Percentiles rank a stretch among this genome's conserved stretches.
Conservation (phyloP, 2,113 vertebrate genomes). For the Lamprologus tigripictilis region DNA sequence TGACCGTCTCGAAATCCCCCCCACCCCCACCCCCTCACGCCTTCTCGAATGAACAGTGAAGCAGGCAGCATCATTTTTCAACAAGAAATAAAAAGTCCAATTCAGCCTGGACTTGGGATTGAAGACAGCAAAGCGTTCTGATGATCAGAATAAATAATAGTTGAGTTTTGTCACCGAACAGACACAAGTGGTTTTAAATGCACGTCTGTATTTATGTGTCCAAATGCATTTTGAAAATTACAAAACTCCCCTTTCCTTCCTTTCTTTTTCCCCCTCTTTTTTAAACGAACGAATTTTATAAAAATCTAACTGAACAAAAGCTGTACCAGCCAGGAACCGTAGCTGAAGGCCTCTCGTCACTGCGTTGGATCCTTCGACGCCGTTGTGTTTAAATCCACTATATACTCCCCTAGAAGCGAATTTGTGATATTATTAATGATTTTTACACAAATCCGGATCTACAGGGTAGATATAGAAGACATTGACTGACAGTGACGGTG, state of each 20-base stretch:
- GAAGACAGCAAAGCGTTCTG: not conserved
- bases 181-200: not conserved
- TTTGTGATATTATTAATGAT: slow-evolving; percentile 90
- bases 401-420: slow-evolving; percentile 99
- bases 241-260: not conserved
- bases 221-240: not conserved
- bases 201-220: not conserved
- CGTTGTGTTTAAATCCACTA: slow-evolving; percentile 98
- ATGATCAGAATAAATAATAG: not conserved
- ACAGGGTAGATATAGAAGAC: slow-evolving; percentile 99
- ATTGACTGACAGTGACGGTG: slow-evolving; percentile 54
- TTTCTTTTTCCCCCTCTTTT: not conserved
- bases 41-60: slow-evolving; percentile 13
- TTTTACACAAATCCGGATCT: slow-evolving; percentile 99
- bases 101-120: slow-evolving; percentile 7
- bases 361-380: slow-evolving; percentile 55
- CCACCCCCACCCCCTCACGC: not conserved
- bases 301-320: not conserved
- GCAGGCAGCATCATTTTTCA: slow-evolving; percentile 44
- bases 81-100: not conserved
- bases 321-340: not conserved
- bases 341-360: not conserved
- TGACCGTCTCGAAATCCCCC: slow-evolving; percentile 40
- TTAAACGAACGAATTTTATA: not conserved
- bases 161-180: not conserved